Evolutionary conservation across 23 tunicate species (phyloP), one percentile per base, ranked within the genome.

Genomic region (Diplosoma virens): DNA sequence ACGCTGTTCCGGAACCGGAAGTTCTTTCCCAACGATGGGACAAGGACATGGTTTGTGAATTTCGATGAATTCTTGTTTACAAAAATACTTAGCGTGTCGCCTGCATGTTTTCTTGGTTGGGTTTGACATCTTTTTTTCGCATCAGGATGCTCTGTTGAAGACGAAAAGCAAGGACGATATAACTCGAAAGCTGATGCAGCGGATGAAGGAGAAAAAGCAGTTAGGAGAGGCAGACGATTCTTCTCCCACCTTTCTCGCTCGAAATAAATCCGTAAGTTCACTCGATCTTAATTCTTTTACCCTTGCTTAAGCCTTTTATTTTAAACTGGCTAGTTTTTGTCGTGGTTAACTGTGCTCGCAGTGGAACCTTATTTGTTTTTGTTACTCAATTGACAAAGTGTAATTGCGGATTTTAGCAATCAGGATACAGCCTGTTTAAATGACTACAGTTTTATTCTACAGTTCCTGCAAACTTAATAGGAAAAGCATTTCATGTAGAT

Each of bases 101-200:
- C 14, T 41, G 50, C 50, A 7, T 41, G 9, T 41, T 7, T 14
- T 41, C 11, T 41, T 41, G 9, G 11, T 7, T 41, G 11, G 14
- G 9, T 14, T 7, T 41, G 14, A 41, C 50, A 14, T 14, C 50
- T 29, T 6, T 65, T 65, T 65, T 6, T 7, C n/a, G 17, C 4
- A 31, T 21, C 31, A 80, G 84, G 84, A 80, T 52, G 77, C 67
- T 3, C 17, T 80, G 50, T 52, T 80, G 29, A 78, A 85, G 32
- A 77, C 81, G 2, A 82, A 83, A 66, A 79, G 88, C 74, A 90
- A 83, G 33, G 97, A 90, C 79, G 97, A 90, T 47, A 65, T 90
- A n/a, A 90, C 97, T 16, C 54, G 97, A 48, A 90, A 90, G 71
- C 55, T 90, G 53, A 82, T 83, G 97, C 97, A 90, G 34, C 55